phyloP scores from a whole-genome alignment of 2,113 vertebrate genomes.

The Sisor rabdophorus region DNA sequence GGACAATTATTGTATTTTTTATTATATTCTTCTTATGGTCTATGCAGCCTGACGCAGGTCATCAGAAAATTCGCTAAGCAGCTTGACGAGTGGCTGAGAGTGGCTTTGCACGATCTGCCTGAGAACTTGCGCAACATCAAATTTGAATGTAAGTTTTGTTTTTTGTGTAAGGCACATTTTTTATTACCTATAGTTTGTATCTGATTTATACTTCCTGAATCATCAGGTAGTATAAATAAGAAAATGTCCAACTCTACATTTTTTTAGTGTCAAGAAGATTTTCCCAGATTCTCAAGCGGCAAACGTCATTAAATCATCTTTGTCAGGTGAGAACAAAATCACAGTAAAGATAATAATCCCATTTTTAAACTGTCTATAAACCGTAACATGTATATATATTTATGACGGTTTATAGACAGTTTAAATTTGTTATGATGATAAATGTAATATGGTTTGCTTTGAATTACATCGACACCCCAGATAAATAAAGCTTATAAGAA shows the following conservation, averaged over 20 bases:
- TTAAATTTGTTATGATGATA: neutral
- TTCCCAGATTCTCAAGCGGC: slow-evolving; percentile 94
- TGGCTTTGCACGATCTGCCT: slow-evolving; percentile 93
- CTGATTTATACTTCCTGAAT: no score
- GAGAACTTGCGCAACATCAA: slow-evolving; percentile 97
- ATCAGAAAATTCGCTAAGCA: slow-evolving; percentile 99
- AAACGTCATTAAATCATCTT: slow-evolving; percentile 97
- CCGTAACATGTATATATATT: no score
- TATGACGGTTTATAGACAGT: neutral
- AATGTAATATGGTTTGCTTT: neutral
- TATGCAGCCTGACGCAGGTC: slow-evolving; percentile 90
- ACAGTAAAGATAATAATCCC: neutral
- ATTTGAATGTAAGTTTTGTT: slow-evolving; percentile 81
- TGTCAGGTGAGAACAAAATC: slow-evolving; percentile 80
- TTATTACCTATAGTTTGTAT: neutral
- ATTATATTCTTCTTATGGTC: neutral
- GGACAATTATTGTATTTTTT: no score
- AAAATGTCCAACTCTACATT: slow-evolving; percentile 36
- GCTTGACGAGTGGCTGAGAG: slow-evolving; percentile 96
- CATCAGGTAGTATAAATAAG: neutral
- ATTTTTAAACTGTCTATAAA: no score
- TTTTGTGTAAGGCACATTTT: neutral
- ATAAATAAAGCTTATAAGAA: neutral
- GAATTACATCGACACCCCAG: neutral
- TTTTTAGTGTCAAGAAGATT: slow-evolving; percentile 94